phyloP scores from a whole-genome alignment of 2,797 vertebrate species.

The Spheniscus humboldti region DNA sequence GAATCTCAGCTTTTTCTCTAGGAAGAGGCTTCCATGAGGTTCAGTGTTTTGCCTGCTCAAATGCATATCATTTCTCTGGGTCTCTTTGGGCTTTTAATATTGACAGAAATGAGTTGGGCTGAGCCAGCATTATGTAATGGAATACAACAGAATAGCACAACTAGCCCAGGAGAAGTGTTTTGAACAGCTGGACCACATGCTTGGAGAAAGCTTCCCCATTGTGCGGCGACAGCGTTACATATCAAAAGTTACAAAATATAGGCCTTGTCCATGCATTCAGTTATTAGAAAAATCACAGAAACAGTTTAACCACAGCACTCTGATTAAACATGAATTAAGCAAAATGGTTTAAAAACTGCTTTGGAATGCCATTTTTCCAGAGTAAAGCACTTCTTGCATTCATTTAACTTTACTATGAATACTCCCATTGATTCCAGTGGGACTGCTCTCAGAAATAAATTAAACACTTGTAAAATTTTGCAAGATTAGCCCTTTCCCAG shows the following conservation, averaged over 20 bases:
- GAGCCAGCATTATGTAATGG: not conserved
- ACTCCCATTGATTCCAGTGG: not conserved
- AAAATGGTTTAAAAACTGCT: slow-evolving; percentile 1
- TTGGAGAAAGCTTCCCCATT: not conserved
- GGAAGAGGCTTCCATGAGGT: not conserved
- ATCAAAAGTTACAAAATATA: not conserved
- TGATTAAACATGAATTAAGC: not conserved
- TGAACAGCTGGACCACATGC: not conserved
- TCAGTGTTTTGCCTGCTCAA: not conserved
- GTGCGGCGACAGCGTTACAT: rapidly evolving
- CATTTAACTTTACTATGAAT: slow-evolving; percentile 7
- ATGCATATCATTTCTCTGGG: not conserved
- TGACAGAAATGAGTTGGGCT: not conserved
- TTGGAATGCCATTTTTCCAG: not conserved
- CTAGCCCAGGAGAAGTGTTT: not conserved
- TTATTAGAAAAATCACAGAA: not conserved
- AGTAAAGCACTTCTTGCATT: not conserved
- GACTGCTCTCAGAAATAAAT: not conserved
- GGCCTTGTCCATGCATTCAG: not conserved
- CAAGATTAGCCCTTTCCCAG: not conserved
- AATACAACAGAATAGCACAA: not conserved
- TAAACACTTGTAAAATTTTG: not conserved
- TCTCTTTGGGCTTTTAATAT: not conserved
- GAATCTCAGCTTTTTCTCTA: not conserved
- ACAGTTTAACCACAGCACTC: not conserved